Conservation (phyloP, 2,113 vertebrate genomes). For the Cynocephalus volans region DNA sequence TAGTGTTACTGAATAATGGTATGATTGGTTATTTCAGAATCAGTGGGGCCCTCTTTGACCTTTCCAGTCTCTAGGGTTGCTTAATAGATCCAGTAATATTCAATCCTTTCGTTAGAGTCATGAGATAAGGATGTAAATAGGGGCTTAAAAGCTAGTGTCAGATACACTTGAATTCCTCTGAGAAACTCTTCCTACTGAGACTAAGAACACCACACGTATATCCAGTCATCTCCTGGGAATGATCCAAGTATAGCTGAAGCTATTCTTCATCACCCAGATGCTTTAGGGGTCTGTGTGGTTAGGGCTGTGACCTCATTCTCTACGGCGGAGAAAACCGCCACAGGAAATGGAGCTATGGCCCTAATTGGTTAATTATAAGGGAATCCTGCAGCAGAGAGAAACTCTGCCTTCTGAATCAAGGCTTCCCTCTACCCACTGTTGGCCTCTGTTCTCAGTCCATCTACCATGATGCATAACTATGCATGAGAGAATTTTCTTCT, state of each 20-base stretch:
- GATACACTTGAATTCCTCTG: conserved; percentile 52
- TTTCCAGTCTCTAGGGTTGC: conserved; percentile 46
- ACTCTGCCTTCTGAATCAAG: conserved; percentile 53
- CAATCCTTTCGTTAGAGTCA: conserved; percentile 58
- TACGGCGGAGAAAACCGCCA: conserved; percentile 51
- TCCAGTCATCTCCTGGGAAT: conserved; percentile 42
- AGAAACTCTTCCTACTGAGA: conserved; percentile 51
- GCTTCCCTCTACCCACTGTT: not conserved
- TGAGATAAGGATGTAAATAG: conserved; percentile 53
- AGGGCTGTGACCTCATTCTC: conserved; percentile 73
- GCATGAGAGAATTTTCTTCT: conserved; percentile 41
- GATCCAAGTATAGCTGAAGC: conserved; percentile 64
- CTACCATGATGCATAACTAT: not conserved
- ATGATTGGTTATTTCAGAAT: conserved; percentile 41
- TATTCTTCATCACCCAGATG: conserved; percentile 62
- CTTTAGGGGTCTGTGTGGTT: conserved; percentile 58
- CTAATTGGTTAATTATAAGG: conserved; percentile 71
- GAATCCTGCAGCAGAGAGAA: conserved; percentile 54
- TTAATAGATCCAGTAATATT: conserved; percentile 55
- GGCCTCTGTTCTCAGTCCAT: not conserved
- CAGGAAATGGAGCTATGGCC: conserved; percentile 49
- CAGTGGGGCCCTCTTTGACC: not conserved
- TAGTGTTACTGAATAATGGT: conserved; percentile 18
- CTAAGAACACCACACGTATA: conserved; percentile 42
- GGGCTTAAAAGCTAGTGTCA: conserved; percentile 68